Percentiles rank a stretch among this genome's conserved stretches.
These are phyloP conservation scores for Ptychadena robeensis DNA, from an alignment of 2,797 vertebrate species.

Conservation along the genomic window DNA sequence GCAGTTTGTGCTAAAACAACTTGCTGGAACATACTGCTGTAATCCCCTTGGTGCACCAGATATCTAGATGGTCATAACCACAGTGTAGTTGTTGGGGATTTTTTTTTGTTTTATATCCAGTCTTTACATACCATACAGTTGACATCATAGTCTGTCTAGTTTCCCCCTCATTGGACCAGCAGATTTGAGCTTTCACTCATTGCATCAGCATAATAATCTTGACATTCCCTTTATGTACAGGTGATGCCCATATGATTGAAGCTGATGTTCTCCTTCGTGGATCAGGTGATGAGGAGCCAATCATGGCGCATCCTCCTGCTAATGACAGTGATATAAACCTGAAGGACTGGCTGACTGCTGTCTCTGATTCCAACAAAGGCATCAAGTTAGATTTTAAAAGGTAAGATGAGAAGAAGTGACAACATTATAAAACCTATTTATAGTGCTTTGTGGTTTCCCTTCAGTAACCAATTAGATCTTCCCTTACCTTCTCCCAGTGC, in stretches of 20 bases:
- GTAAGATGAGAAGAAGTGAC: slow-evolving; percentile 67
- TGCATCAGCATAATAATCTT: background rate
- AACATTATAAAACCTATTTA: background rate
- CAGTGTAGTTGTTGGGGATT: too few species aligned
- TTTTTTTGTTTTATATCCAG: too few species aligned
- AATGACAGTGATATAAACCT: slow-evolving; percentile 87
- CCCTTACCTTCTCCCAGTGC: too few species aligned
- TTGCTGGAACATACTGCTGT: too few species aligned
- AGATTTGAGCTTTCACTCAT: background rate
- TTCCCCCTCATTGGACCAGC: too few species aligned
- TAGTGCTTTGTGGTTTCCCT: background rate
- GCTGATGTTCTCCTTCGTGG: slow-evolving; percentile 84
- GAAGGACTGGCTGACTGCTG: slow-evolving; percentile 81
- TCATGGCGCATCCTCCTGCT: slow-evolving; percentile 93
- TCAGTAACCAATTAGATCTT: background rate
- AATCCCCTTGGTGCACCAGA: too few species aligned
- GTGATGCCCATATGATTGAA: slow-evolving; percentile 88
- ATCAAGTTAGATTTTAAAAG: slow-evolving; percentile 97
- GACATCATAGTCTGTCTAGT: too few species aligned
- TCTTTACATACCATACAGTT: too few species aligned
- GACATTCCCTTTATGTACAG: slow-evolving; percentile 64
- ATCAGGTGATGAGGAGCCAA: slow-evolving; percentile 75
- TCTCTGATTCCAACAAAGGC: slow-evolving; percentile 79
- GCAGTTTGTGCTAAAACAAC: too few species aligned
- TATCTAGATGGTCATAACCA: too few species aligned